Percentiles rank a stretch among this genome's conserved stretches.
Evolutionary conservation across 2,888 invertebrate genomes (phyloP).

Genomic region (Alcis repandata): DNA sequence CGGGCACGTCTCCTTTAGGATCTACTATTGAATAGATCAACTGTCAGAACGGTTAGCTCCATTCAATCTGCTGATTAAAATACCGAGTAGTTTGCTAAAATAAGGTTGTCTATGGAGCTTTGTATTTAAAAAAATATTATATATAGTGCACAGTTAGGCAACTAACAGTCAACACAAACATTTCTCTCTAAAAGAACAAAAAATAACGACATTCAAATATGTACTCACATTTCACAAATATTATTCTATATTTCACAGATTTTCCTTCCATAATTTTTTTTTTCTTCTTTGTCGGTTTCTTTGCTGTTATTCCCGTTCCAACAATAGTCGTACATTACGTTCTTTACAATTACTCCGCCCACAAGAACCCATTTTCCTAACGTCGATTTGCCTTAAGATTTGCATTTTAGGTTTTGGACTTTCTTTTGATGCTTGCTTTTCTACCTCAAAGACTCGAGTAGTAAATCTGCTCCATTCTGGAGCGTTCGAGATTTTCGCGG

Average conservation of each 20-base stretch:
- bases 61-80: no score
- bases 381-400: background rate
- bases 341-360: conserved; percentile 4
- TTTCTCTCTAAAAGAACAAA: no score
- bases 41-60: no score
- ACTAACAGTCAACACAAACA: no score
- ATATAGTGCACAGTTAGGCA: no score
- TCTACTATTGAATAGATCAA: no score
- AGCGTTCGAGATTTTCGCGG: no score
- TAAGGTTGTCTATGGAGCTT: no score
- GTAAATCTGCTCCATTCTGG: background rate
- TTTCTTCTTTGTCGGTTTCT: background rate
- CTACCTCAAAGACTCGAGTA: background rate
- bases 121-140: no score
- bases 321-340: background rate
- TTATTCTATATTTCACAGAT: background rate
- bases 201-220: no score
- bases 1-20: no score
- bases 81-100: no score
- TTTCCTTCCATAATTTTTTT: background rate
- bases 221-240: background rate
- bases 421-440: background rate
- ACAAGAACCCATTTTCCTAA: background rate
- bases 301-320: background rate
- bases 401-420: background rate